Evolutionary conservation across 1,140 invertebrate genomes (phyloP).

Genomic region (Archegozetes longisetosus): DNA sequence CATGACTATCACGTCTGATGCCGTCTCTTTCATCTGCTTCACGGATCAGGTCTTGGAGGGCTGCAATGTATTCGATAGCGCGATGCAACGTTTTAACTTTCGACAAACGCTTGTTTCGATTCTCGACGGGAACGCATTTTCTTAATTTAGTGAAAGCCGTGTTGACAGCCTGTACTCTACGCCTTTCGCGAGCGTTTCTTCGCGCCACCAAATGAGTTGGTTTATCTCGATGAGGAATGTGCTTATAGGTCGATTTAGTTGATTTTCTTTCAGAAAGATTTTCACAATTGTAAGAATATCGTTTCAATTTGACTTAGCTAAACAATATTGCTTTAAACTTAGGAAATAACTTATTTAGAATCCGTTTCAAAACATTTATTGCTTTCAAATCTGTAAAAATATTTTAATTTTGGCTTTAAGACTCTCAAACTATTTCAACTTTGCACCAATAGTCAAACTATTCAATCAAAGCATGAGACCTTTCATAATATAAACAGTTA

Average conservation of each 20-base stretch:
- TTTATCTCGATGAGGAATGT: slow-evolving; percentile 32
- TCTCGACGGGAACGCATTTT: slow-evolving; percentile 32
- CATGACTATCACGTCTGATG: not conserved
- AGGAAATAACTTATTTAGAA: too few species aligned
- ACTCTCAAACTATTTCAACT: too few species aligned
- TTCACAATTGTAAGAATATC: too few species aligned
- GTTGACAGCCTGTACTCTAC: slow-evolving; percentile 40
- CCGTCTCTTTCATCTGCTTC: slow-evolving; percentile 16
- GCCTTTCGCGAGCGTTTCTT: slow-evolving; percentile 39
- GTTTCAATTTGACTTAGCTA: too few species aligned
- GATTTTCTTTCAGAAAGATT: slow-evolving; percentile 2
- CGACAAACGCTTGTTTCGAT: slow-evolving; percentile 27
- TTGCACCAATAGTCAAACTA: too few species aligned
- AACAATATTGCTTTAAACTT: too few species aligned
- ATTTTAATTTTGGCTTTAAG: too few species aligned
- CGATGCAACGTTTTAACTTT: slow-evolving; percentile 30
- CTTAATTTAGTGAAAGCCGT: slow-evolving; percentile 34
- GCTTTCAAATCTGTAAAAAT: too few species aligned
- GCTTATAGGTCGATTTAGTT: slow-evolving; percentile 25
- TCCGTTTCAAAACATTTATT: too few species aligned
- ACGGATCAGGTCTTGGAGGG: slow-evolving; percentile 24
- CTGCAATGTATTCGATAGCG: slow-evolving; percentile 29
- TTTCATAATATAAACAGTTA: too few species aligned
- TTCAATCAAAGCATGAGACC: too few species aligned
- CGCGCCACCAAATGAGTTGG: slow-evolving; percentile 37